Base-by-base conservation (phyloP, 2,888 invertebrate genomes). In the Scaptomyza parva region DNA sequence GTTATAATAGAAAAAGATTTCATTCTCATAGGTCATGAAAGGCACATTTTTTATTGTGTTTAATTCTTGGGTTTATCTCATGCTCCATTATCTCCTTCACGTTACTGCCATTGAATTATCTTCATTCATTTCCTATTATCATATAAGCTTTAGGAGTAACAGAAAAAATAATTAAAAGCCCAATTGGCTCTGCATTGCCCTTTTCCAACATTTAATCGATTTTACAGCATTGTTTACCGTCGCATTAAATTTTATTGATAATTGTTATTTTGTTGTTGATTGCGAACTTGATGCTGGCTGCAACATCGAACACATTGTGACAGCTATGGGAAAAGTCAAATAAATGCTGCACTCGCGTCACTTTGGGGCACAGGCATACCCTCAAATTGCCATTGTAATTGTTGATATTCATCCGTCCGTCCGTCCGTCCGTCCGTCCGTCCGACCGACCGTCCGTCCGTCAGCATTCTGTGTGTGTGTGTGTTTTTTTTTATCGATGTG, bases 321-420 rank as follows among this genome's bases (percentile, higher is more conserved):
- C 33, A 45, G 30, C 47, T 39, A 24, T 30, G 20, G 28, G 35
- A 2, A 43, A 2, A 40, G 30, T 11, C 30, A n/a, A n/a, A 26
- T 30, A 18, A 47, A 18, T 33, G 18, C 14, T 20, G 17, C 18
- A 54, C 43, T 37, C 44, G 57, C 67, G 17, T 48, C 40, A 41
- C 26, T 52, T 53, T 70, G 39, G 26, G 74, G 53, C 37, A 45
- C 48, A 30, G 57, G 7, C 35, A 40, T 18, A 53, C 18, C 35
- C 30, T 45, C 41, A 35, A 62, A 76, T 64, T 45, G 60, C 41
- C 50, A 45, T 41, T 61, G 71, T 60, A 72, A 72, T 71, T 67
- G 67, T 60, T 63, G 35, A 37, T 41, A 30, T 51, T 28, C 28
- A 22, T 24, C 44, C 17, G 9, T 24, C 35, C 37, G 2, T 33